These are phyloP conservation scores for Apomyelois bistriatella DNA, from an alignment of 2,888 invertebrate species.

Conservation along the genomic window DNA sequence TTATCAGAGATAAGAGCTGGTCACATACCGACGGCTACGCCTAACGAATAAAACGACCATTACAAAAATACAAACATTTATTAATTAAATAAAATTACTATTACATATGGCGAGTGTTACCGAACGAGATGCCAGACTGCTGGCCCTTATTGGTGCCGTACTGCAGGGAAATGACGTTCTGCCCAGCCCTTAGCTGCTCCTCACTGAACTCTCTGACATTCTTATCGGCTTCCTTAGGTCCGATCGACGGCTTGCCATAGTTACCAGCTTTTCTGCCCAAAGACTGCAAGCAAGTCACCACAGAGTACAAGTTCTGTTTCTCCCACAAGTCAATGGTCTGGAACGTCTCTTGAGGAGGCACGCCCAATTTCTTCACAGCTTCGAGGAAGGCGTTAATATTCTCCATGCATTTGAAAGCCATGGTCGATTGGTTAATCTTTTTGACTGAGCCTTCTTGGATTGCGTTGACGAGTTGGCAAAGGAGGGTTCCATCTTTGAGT, in stretches of 20 bases:
- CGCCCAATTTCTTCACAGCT: conserved; percentile 91
- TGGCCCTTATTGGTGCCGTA: conserved; percentile 98
- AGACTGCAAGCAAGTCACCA: conserved; percentile 95
- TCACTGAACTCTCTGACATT: conserved; percentile 95
- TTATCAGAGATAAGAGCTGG: not conserved
- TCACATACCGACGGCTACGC: not conserved
- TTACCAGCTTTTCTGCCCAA: conserved; percentile 94
- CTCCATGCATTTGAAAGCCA: conserved; percentile 99
- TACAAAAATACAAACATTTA: conserved; percentile 35
- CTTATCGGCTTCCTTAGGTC: conserved; percentile 97
- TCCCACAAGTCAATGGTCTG: conserved; percentile 99
- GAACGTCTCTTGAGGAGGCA: conserved; percentile 96
- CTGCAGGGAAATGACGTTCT: conserved; percentile 95
- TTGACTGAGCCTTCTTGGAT: conserved; percentile 93
- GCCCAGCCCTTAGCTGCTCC: conserved; percentile 95
- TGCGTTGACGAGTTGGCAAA: conserved; percentile 93
- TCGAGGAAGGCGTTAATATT: conserved; percentile 97
- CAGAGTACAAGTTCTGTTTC: conserved; percentile 96
- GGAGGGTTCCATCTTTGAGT: conserved; percentile 92
- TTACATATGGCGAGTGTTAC: conserved; percentile 97
- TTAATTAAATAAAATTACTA: conserved; percentile 30
- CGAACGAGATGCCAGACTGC: conserved; percentile 97
- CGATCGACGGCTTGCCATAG: conserved; percentile 92
- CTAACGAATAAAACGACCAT: conserved; percentile 54
- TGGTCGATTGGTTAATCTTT: conserved; percentile 92